phyloP scores from a whole-genome alignment of 2,113 vertebrate genomes.

The Crotalus viridis region DNA sequence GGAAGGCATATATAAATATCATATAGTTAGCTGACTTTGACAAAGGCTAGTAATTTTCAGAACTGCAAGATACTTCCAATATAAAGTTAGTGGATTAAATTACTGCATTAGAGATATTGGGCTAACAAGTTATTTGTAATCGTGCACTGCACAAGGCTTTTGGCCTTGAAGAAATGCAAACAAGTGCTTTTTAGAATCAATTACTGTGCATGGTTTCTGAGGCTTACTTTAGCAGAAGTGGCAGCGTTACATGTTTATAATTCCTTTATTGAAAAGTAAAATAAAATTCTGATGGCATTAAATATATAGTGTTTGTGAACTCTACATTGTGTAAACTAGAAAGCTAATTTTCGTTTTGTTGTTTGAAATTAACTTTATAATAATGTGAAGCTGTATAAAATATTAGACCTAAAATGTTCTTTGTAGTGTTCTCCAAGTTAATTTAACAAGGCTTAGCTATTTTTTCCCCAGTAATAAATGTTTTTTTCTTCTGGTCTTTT shows the following conservation, averaged over 20 bases:
- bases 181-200: neutral
- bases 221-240: neutral
- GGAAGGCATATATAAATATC: neutral
- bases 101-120: neutral
- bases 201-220: neutral
- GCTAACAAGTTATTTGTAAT: neutral
- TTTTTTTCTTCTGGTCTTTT: neutral
- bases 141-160: neutral
- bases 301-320: neutral
- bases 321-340: neutral
- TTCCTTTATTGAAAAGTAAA: slow-evolving; percentile 2
- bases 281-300: neutral
- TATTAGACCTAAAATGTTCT: neutral
- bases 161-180: neutral
- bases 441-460: neutral
- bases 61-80: neutral
- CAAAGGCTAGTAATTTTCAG: neutral
- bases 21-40: neutral
- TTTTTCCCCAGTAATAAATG: neutral
- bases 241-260: neutral
- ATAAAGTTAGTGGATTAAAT: neutral
- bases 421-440: neutral
- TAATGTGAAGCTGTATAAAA: neutral
- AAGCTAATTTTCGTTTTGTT: neutral
- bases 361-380: neutral